A percentile compares a stretch with the other conserved stretches of the same genome.
Evolutionary conservation across 2,113 vertebrate genomes (phyloP).

Genomic region (Daboia siamensis): DNA sequence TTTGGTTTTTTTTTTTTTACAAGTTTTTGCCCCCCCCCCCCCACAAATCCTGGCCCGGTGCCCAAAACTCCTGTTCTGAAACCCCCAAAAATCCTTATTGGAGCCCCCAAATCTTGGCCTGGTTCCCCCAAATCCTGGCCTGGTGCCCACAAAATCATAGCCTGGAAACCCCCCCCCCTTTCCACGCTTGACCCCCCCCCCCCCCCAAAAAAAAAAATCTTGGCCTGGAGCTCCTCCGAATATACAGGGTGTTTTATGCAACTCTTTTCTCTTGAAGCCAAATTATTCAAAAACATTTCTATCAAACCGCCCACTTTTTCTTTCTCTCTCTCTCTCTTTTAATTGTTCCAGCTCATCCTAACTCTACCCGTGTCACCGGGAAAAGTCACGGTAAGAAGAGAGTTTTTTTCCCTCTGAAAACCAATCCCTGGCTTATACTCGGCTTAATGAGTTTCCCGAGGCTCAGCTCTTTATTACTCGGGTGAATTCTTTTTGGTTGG

Average conservation of each 20-base stretch:
- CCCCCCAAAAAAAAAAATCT: not conserved
- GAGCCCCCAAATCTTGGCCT: no score
- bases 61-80: not conserved
- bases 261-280: not conserved
- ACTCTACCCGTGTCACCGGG: not conserved
- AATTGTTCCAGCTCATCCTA: not conserved
- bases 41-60: no score
- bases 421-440: not conserved
- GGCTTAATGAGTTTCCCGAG: not conserved
- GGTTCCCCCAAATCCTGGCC: not conserved
- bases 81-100: no score
- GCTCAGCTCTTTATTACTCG: not conserved
- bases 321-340: not conserved
- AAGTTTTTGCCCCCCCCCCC: not conserved
- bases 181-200: no score
- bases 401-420: not conserved
- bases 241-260: not conserved
- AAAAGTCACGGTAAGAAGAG: constrained; percentile 7
- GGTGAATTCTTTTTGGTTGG: not conserved
- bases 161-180: not conserved
- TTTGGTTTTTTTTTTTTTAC: constrained; percentile 1
- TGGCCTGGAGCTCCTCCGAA: not conserved
- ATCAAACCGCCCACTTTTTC: no score
- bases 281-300: not conserved
- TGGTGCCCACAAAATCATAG: rapidly evolving